Evolutionary conservation across 1,140 invertebrate species (phyloP).

Genomic region (Drosophila nebulosa): DNA sequence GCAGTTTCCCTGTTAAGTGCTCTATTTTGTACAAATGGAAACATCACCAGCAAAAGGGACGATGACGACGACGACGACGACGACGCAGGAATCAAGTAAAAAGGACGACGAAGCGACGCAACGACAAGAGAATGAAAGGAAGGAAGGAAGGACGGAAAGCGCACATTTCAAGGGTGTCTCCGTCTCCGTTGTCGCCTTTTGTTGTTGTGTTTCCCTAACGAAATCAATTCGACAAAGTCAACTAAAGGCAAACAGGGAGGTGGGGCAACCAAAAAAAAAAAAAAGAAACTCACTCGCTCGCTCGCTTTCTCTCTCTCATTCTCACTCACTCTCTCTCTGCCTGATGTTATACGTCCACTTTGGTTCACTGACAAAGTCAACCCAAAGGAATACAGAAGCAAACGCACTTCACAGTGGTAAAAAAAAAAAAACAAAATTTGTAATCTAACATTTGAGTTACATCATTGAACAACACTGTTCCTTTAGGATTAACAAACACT

Average conservation of each 20-base stretch:
- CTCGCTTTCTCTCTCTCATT: slow-evolving; percentile 5
- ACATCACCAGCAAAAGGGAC: slow-evolving; percentile 53
- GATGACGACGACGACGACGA: too few species aligned
- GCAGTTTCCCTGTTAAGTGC: slow-evolving; percentile 80
- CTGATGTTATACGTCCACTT: slow-evolving; percentile 16
- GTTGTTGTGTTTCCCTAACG: slow-evolving; percentile 64
- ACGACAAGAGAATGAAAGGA: not conserved
- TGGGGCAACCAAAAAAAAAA: slow-evolving; percentile 17
- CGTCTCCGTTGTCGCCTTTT: slow-evolving; percentile 3
- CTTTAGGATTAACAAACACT: not conserved
- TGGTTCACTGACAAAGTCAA: slow-evolving; percentile 67
- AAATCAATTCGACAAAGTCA: slow-evolving; percentile 79
- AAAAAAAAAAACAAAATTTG: not conserved
- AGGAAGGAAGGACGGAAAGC: slow-evolving; percentile 17
- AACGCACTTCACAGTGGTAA: slow-evolving; percentile 42
- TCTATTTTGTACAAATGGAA: slow-evolving; percentile 80
- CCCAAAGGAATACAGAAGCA: slow-evolving; percentile 9
- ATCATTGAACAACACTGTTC: not conserved
- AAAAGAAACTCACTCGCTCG: not conserved
- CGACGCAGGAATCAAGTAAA: not conserved
- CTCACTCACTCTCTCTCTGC: slow-evolving; percentile 17
- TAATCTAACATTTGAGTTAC: not conserved
- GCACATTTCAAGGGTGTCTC: slow-evolving; percentile 58
- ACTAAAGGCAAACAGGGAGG: slow-evolving; percentile 56
- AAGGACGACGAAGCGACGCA: not conserved